Conservation (phyloP, 2,797 vertebrate species). For the Synanceia verrucosa region DNA sequence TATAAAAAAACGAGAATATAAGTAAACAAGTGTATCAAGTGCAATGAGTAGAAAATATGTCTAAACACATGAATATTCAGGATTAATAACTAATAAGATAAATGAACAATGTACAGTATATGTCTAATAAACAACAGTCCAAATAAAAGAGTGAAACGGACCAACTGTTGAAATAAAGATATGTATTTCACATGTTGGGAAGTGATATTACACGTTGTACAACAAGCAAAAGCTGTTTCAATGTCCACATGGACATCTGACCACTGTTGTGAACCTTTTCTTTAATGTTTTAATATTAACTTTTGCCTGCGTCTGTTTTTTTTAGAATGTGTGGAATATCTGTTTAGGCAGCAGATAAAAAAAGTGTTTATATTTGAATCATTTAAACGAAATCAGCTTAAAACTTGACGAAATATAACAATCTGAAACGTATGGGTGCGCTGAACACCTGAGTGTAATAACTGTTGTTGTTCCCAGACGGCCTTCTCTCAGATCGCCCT, state of each 20-base stretch:
- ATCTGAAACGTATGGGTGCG: background rate
- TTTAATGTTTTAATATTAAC: background rate
- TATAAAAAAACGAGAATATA: too few relatives aligned
- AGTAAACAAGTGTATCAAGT: too few relatives aligned
- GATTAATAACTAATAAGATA: too few relatives aligned
- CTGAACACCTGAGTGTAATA: background rate
- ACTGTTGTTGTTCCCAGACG: constrained; percentile 37
- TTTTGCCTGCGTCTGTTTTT: background rate
- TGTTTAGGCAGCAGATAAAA: background rate
- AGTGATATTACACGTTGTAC: too few relatives aligned
- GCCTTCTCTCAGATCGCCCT: constrained; percentile 79
- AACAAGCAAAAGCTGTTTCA: background rate
- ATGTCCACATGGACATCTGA: background rate
- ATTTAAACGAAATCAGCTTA: background rate
- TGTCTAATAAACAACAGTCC: too few relatives aligned
- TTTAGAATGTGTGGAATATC: background rate
- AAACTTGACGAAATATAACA: background rate
- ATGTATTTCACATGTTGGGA: too few relatives aligned
- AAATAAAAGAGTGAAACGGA: too few relatives aligned
- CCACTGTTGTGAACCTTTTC: background rate
- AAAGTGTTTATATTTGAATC: background rate
- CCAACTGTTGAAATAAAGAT: too few relatives aligned
- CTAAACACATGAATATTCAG: too few relatives aligned
- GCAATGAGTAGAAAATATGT: too few relatives aligned
- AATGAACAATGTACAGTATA: too few relatives aligned